phyloP scores from a whole-genome alignment of 2,888 invertebrate genomes.

The Lepidochitona cinerea region DNA sequence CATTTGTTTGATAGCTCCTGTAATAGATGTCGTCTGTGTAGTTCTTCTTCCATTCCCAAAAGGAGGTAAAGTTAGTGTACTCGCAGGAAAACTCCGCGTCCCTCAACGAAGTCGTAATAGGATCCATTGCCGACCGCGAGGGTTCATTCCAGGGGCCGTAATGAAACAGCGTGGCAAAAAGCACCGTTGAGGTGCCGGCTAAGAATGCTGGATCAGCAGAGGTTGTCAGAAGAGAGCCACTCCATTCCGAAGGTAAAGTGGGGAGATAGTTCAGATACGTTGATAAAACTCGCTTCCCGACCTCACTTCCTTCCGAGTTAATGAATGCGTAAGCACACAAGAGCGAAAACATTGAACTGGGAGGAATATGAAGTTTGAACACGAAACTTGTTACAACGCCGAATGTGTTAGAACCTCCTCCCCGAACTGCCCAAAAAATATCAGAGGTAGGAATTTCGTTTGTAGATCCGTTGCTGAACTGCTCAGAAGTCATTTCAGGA shows the following conservation, averaged over 20 bases:
- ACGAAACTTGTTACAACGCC: slow-evolving; percentile 30
- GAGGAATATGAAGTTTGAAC: slow-evolving; percentile 28
- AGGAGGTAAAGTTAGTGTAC: slow-evolving; percentile 21
- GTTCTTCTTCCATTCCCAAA: slow-evolving; percentile 29
- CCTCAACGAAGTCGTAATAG: slow-evolving; percentile 4
- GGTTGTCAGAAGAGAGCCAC: slow-evolving; percentile 23
- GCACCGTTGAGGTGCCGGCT: not conserved
- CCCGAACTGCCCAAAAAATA: slow-evolving; percentile 37
- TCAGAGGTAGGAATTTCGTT: slow-evolving; percentile 8
- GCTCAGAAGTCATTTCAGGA: not conserved
- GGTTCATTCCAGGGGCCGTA: slow-evolving; percentile 17
- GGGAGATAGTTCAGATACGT: slow-evolving; percentile 14
- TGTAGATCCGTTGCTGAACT: slow-evolving; percentile 10
- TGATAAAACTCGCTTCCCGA: slow-evolving; percentile 17
- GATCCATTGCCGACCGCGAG: slow-evolving; percentile 17
- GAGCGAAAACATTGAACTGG: slow-evolving; percentile 15
- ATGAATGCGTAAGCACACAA: slow-evolving; percentile 6
- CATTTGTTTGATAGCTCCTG: slow-evolving; percentile 18
- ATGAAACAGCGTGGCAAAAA: slow-evolving; percentile 11
- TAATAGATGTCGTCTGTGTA: slow-evolving; percentile 24
- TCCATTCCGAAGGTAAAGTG: slow-evolving; percentile 22
- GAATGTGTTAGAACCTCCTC: slow-evolving; percentile 36
- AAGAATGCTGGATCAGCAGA: not conserved
- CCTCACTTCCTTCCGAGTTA: not conserved
- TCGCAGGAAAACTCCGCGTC: not conserved